Conservation (phyloP, 2,888 invertebrate species). For the Melanostoma scalare region DNA sequence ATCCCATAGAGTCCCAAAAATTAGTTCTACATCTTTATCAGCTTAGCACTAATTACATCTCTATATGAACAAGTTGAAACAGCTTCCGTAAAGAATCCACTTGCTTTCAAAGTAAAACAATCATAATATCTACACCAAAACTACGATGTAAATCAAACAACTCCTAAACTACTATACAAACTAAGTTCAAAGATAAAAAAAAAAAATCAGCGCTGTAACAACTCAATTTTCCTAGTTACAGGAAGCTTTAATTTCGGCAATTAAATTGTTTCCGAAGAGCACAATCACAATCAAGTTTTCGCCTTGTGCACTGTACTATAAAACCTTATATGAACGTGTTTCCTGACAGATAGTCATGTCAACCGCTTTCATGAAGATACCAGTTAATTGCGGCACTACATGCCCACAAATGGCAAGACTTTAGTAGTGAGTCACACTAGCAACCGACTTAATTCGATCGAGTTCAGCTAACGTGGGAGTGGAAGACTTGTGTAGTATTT, state of each 20-base stretch:
- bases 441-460: conserved; percentile 29
- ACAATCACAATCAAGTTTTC: conserved; percentile 40
- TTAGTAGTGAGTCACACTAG: conserved; percentile 34
- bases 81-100: no score
- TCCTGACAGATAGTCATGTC: conserved; percentile 44
- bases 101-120: no score
- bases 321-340: conserved; percentile 48
- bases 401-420: conserved; percentile 11
- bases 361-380: conserved; percentile 43
- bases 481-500: background rate
- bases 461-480: background rate
- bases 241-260: conserved; percentile 44
- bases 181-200: no score
- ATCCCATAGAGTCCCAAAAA: no score
- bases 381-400: conserved; percentile 41
- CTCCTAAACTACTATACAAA: no score
- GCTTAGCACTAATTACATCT: no score
- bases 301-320: conserved; percentile 34
- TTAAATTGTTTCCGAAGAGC: conserved; percentile 34
- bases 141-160: no score
- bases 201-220: no score
- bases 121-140: no score
- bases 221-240: background rate
- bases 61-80: no score
- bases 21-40: no score